Conservation (phyloP, 2,113 vertebrate species). For the Ginglymostoma cirratum region DNA sequence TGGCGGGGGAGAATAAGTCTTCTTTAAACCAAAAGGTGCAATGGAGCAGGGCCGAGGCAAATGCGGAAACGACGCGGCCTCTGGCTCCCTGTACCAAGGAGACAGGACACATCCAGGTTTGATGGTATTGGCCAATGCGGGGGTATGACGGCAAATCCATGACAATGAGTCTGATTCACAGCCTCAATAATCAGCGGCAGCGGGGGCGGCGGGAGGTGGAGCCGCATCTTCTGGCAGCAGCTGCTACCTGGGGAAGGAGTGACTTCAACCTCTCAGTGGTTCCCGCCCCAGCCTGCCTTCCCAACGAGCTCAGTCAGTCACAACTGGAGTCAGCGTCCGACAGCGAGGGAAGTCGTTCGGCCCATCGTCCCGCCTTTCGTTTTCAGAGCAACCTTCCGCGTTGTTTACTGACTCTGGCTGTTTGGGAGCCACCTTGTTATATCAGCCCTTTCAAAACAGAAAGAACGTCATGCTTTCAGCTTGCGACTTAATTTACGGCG, state of each 20-base stretch:
- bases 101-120: neutral
- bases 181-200: neutral
- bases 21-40: neutral
- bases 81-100: neutral
- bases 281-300: no score
- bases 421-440: neutral
- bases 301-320: no score
- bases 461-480: no score
- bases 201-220: neutral
- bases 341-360: neutral
- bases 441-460: neutral
- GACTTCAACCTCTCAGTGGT: no score
- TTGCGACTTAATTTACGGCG: neutral
- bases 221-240: neutral
- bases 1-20: no score
- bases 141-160: neutral
- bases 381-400: neutral
- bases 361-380: neutral
- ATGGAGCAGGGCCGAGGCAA: neutral
- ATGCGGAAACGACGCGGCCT: neutral
- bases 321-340: no score
- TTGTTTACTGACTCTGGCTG: neutral
- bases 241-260: neutral
- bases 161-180: neutral
- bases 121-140: neutral